These are phyloP conservation scores for Meghimatium bilineatum DNA, from an alignment of 2,888 invertebrate genomes.

Conservation along the genomic window DNA sequence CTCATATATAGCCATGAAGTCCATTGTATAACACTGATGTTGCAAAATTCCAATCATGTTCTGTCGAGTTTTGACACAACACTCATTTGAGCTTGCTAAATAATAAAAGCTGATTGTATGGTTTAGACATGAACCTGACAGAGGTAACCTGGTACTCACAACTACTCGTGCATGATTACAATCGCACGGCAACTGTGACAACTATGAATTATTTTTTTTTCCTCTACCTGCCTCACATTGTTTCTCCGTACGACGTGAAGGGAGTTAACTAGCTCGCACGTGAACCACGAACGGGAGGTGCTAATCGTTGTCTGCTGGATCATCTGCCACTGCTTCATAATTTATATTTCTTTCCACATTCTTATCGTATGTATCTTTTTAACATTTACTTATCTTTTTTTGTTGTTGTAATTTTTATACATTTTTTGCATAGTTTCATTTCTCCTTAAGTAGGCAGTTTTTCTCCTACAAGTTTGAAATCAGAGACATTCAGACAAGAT, in stretches of 20 bases:
- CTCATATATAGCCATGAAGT: not conserved
- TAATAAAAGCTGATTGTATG: not conserved
- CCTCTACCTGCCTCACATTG: not conserved
- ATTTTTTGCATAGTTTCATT: no score
- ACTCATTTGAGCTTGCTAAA: not conserved
- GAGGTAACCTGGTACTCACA: not conserved
- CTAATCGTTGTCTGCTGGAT: not conserved
- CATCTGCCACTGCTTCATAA: not conserved
- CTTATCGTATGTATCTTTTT: not conserved
- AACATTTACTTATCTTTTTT: no score
- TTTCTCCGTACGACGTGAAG: not conserved
- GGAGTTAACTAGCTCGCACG: not conserved
- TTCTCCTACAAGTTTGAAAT: no score
- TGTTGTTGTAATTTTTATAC: no score
- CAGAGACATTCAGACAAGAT: no score
- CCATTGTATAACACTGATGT: not conserved
- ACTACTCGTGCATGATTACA: constrained; percentile 9
- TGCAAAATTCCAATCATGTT: not conserved
- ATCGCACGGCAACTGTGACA: not conserved
- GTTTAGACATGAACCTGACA: not conserved
- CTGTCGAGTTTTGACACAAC: not conserved
- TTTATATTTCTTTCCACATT: not conserved
- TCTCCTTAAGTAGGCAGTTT: no score
- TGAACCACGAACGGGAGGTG: not conserved
- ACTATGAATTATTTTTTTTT: not conserved